Evolutionary conservation across 2,888 invertebrate species (phyloP), one percentile per base, ranked within the genome.

Genomic region (Diadegma fenestrale): DNA sequence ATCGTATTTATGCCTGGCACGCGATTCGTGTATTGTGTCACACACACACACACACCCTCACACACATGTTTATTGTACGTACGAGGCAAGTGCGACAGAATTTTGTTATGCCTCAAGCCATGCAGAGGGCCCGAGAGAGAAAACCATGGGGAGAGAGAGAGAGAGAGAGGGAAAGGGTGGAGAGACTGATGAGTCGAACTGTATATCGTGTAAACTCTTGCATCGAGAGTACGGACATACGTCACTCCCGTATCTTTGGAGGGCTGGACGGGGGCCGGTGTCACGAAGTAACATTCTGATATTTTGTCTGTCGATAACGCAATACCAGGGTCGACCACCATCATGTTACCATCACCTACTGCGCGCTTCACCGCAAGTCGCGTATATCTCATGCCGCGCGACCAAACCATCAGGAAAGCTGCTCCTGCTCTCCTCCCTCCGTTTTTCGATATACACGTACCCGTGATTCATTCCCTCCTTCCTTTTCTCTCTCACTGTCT

Each of bases 201-300:
- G 63, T 64, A 64, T 76, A 76, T 76, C 75, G 64, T 64, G 63
- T 64, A 63, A 80, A 77, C 83, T 84, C 80, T 68, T 17, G 66
- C 51, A 63, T 58, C 26, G 19, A 33, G 72, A 82, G 84, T 81
- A 76, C 72, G 80, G 83, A 84, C 86, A 87, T 87, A 87, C 80
- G 86, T 87, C 87, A 88, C 84, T 80, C 79, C 41, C 87, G 80
- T 87, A 88, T 87, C 86, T 87, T 87, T 83, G 77, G 58, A 80
- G 82, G 48, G 80, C 79, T 80, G 82, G 85, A 82, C 76, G 68
- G 69, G 68, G 69, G 72, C 81, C 76, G 61, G 78, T 81, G 84
- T 83, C 85, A 85, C 73, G 69, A 68, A 69, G 80, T 71, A 81
- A 86, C 87, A 78, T 86, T 79, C 86, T 81, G 85, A 86, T 87